Percentiles rank a stretch among this genome's conserved stretches.
These are phyloP conservation scores for Aptenodytes forsteri DNA, from an alignment of 2,113 vertebrate genomes.

Conservation along the genomic window DNA sequence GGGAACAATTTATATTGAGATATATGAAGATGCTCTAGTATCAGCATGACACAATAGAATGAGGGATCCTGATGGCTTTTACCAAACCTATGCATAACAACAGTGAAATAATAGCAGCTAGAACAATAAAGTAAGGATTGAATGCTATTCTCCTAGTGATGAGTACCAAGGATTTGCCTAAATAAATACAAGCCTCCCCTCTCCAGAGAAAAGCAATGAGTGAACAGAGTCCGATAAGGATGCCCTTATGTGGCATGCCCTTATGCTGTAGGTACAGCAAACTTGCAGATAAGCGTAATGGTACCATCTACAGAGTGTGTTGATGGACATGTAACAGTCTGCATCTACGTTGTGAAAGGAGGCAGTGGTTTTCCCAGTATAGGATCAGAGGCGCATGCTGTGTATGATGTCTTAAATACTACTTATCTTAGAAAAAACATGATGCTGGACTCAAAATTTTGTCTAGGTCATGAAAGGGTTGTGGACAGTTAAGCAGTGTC, in stretches of 20 bases:
- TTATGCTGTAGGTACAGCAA: neutral
- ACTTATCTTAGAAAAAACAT: neutral
- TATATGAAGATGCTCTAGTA: neutral
- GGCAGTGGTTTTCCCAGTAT: neutral
- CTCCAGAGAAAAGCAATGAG: neutral
- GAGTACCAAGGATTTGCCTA: neutral
- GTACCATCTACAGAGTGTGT: neutral
- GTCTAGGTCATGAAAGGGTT: neutral
- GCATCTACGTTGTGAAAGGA: neutral
- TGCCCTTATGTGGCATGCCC: neutral
- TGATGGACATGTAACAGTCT: neutral
- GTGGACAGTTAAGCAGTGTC: neutral
- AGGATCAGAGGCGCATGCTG: neutral
- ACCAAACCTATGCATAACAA: neutral
- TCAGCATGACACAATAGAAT: neutral
- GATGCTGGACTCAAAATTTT: neutral
- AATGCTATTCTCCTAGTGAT: neutral
- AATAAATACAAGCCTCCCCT: neutral
- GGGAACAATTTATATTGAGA: neutral
- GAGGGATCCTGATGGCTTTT: conserved; percentile 28
- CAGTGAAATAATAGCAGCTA: neutral
- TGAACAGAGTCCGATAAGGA: neutral
- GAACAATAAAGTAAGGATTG: neutral
- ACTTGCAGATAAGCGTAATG: neutral
- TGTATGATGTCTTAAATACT: neutral